phyloP scores from a whole-genome alignment of 2,113 vertebrate genomes.

The Mastomys coucha region DNA sequence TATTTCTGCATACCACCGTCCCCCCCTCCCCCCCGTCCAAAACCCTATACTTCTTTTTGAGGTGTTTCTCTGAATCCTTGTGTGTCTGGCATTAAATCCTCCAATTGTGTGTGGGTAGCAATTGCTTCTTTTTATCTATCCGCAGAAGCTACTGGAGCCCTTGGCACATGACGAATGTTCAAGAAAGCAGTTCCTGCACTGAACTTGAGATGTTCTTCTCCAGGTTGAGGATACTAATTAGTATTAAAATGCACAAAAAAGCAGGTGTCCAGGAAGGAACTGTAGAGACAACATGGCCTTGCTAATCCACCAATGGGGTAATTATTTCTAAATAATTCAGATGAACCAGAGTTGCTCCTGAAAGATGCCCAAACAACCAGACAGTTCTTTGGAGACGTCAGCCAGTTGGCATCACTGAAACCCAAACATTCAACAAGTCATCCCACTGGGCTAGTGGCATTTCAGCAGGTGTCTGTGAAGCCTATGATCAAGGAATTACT shows the following conservation, averaged over 20 bases:
- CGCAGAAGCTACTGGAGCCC: neutral
- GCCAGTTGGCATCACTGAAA: conserved; percentile 67
- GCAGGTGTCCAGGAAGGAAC: conserved; percentile 77
- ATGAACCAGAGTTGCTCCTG: conserved; percentile 60
- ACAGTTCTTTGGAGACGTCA: conserved; percentile 70
- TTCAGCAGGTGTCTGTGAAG: conserved; percentile 67
- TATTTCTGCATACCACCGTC: neutral
- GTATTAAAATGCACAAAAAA: conserved; percentile 72
- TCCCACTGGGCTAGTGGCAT: conserved; percentile 38
- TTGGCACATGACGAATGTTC: neutral
- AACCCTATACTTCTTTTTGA: neutral
- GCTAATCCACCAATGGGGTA: conserved; percentile 54
- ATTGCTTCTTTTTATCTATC: neutral
- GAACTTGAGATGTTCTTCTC: conserved; percentile 15
- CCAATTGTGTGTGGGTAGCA: neutral
- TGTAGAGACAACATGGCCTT: conserved; percentile 66
- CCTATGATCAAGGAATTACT: conserved; percentile 2
- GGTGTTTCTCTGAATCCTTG: neutral
- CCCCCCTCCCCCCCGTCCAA: too few relatives aligned
- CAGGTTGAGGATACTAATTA: conserved; percentile 63
- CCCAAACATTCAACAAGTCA: conserved; percentile 58
- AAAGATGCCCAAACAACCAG: conserved; percentile 71
- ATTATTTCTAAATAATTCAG: conserved; percentile 76
- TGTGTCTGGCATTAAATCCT: conserved; percentile 7
- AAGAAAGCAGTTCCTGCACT: conserved; percentile 28